Conservation (phyloP, 2,888 invertebrate genomes). For the Ichneumon xanthorius region DNA sequence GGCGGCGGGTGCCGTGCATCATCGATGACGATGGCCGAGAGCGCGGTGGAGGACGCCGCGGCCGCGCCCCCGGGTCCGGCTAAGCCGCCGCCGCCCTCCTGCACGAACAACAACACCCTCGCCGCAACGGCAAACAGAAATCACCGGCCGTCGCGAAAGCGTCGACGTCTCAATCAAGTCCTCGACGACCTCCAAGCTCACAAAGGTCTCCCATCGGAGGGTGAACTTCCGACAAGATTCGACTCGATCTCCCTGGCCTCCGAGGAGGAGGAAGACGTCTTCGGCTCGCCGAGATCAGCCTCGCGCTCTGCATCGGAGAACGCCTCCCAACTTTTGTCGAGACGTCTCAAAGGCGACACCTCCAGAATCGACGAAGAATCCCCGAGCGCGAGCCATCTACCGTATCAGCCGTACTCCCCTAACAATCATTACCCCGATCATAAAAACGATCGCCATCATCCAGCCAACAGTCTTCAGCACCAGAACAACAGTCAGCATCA, state of each 20-base stretch:
- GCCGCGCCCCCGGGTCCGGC: slow-evolving; percentile 86
- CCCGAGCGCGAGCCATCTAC: slow-evolving; percentile 60
- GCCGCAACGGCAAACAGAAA: slow-evolving; percentile 88
- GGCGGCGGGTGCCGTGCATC: slow-evolving; percentile 85
- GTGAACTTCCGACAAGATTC: slow-evolving; percentile 68
- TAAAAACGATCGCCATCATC: slow-evolving; percentile 76
- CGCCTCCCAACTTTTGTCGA: slow-evolving; percentile 79
- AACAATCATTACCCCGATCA: slow-evolving; percentile 63
- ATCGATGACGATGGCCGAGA: slow-evolving; percentile 91
- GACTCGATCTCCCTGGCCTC: slow-evolving; percentile 74
- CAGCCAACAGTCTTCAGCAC: slow-evolving; percentile 80
- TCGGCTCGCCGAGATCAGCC: slow-evolving; percentile 81
- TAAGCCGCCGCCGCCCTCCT: slow-evolving; percentile 84
- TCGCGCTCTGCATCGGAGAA: slow-evolving; percentile 72
- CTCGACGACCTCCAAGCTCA: slow-evolving; percentile 90
- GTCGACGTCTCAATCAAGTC: slow-evolving; percentile 92
- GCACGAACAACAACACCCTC: slow-evolving; percentile 87
- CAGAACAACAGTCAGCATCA: slow-evolving; percentile 70
- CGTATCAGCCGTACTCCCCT: slow-evolving; percentile 62
- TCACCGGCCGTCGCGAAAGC: slow-evolving; percentile 89
- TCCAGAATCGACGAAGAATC: slow-evolving; percentile 83
- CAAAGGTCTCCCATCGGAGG: slow-evolving; percentile 72
- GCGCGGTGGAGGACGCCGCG: slow-evolving; percentile 88
- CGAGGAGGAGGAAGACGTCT: slow-evolving; percentile 82
- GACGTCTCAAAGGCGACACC: slow-evolving; percentile 80